phyloP scores from a whole-genome alignment of 2,797 vertebrate genomes.

The Sebastes hubbsi region DNA sequence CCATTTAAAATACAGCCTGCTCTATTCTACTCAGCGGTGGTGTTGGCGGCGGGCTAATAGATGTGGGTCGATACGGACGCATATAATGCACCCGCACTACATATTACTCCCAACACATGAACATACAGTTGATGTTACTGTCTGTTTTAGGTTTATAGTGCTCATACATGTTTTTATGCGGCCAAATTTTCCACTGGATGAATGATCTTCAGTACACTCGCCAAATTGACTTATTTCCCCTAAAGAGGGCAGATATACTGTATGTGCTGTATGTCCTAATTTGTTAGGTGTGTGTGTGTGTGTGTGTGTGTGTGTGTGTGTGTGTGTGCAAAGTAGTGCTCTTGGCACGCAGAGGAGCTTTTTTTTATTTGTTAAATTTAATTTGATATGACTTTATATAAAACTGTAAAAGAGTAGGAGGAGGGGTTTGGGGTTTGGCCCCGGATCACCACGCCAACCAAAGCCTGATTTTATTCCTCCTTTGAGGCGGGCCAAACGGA shows the following conservation, averaged over 20 bases:
- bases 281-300: not conserved
- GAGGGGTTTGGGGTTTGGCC: slow-evolving; percentile 61
- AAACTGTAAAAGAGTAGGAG: slow-evolving; percentile 60
- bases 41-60: slow-evolving; percentile 34
- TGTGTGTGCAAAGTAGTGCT: slow-evolving; percentile 23
- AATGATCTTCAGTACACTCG: slow-evolving; percentile 16
- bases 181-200: slow-evolving; percentile 28
- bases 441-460: slow-evolving; percentile 65
- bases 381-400: slow-evolving; percentile 80
- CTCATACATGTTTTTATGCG: slow-evolving; percentile 6
- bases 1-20: slow-evolving; percentile 52
- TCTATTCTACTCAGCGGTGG: slow-evolving; percentile 31
- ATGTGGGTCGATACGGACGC: slow-evolving; percentile 26
- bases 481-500: slow-evolving; percentile 67
- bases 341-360: slow-evolving; percentile 37
- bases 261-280: not conserved
- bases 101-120: not conserved
- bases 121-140: slow-evolving; percentile 19
- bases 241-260: slow-evolving; percentile 34
- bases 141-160: slow-evolving; percentile 29
- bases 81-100: slow-evolving; percentile 14
- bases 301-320: not conserved
- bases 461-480: slow-evolving; percentile 73
- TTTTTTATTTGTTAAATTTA: slow-evolving; percentile 72
- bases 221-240: slow-evolving; percentile 36